Evolutionary conservation across 92 coral and sea anemone genomes (phyloP).

Genomic region (Galaxea fascicularis): DNA sequence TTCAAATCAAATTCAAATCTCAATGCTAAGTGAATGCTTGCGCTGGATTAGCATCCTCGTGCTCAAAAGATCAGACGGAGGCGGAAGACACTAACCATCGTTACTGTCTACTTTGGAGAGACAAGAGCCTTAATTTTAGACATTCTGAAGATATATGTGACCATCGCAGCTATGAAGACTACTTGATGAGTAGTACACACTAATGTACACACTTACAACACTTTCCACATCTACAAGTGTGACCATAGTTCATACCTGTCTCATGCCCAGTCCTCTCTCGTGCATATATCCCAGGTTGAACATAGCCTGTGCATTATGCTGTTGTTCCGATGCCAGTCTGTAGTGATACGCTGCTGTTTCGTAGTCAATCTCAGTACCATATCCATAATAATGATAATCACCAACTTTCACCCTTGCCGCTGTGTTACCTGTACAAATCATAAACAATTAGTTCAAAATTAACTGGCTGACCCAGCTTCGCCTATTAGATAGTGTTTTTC

Average conservation of each 20-base stretch:
- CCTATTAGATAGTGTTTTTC: no score
- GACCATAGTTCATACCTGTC: constrained; percentile 63
- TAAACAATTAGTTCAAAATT: neutral
- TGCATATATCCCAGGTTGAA: constrained; percentile 99
- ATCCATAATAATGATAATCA: constrained; percentile 97
- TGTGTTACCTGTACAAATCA: constrained; percentile 78
- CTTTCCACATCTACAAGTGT: neutral
- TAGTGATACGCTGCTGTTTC: constrained; percentile 96
- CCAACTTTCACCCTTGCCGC: constrained; percentile 98
- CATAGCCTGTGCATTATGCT: constrained; percentile 97
- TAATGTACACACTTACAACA: neutral
- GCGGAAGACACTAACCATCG: no score
- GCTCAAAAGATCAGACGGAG: no score
- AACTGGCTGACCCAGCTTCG: no score
- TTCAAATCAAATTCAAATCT: no score
- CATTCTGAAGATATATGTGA: no score
- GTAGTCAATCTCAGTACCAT: constrained; percentile 95
- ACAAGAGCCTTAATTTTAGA: no score
- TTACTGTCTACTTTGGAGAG: no score
- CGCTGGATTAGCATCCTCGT: no score
- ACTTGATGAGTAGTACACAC: no score
- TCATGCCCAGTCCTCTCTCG: constrained; percentile 99
- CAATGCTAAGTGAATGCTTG: no score
- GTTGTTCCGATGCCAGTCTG: constrained; percentile 92
- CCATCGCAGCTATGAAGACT: no score